Conservation (phyloP, 1,140 invertebrate species). For the Penaeus vannamei region DNA sequence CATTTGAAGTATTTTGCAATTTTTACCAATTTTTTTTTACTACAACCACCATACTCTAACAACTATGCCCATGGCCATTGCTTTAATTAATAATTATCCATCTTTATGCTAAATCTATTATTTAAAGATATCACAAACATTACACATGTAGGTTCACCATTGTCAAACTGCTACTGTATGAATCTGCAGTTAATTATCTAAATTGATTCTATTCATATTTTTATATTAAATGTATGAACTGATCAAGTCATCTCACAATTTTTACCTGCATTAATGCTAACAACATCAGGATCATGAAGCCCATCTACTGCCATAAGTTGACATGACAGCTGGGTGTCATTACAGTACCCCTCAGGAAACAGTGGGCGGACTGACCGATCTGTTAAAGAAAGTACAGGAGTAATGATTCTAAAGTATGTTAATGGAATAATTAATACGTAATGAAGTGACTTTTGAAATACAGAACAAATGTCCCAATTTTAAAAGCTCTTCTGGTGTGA, state of each 20-base stretch:
- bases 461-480: not conserved
- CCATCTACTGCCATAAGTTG: conserved; percentile 94
- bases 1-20: too few relatives aligned
- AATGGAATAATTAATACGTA: not conserved
- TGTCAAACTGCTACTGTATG: not conserved
- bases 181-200: not conserved
- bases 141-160: conserved; percentile 14
- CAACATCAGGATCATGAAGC: conserved; percentile 88
- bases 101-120: too few relatives aligned
- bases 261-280: conserved; percentile 89
- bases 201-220: not conserved
- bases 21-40: not conserved
- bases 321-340: conserved; percentile 80
- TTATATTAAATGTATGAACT: not conserved
- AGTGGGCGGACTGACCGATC: conserved; percentile 92
- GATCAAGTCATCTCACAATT: conserved; percentile 67
- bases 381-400: not conserved
- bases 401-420: not conserved
- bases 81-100: too few relatives aligned
- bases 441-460: not conserved
- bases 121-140: too few relatives aligned
- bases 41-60: too few relatives aligned
- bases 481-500: not conserved
- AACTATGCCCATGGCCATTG: too few relatives aligned
- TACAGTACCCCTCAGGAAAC: conserved; percentile 79